Conservation (phyloP, 2,888 invertebrate species). For the Ormyrus pomaceus region DNA sequence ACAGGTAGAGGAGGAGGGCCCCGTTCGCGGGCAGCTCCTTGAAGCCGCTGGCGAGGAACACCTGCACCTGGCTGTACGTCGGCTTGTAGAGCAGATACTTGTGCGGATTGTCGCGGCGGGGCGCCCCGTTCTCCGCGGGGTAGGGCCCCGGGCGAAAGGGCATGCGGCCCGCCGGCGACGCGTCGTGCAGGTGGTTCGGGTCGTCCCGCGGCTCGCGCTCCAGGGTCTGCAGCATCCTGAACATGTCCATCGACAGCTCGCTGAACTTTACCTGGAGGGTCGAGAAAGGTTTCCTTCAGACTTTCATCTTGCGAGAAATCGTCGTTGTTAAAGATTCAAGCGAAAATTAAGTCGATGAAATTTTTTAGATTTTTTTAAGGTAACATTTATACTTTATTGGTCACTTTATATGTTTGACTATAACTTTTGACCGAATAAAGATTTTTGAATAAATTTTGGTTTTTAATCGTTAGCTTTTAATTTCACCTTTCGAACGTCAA, state of each 20-base stretch:
- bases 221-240: slow-evolving; percentile 95
- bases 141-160: slow-evolving; percentile 79
- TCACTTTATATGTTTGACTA: too few relatives aligned
- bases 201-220: slow-evolving; percentile 94
- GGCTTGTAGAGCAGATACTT: slow-evolving; percentile 98
- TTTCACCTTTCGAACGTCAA: too few relatives aligned
- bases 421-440: too few relatives aligned
- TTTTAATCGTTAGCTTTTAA: too few relatives aligned
- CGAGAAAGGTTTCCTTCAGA: neutral
- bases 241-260: slow-evolving; percentile 98
- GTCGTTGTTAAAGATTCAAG: too few relatives aligned
- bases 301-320: neutral
- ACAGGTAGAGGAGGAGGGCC: slow-evolving; percentile 93
- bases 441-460: too few relatives aligned
- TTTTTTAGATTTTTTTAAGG: too few relatives aligned
- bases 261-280: slow-evolving; percentile 92
- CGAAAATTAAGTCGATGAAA: too few relatives aligned
- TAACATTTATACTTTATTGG: too few relatives aligned
- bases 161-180: slow-evolving; percentile 83
- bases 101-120: slow-evolving; percentile 93
- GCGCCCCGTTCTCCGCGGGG: slow-evolving; percentile 84
- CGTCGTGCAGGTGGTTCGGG: slow-evolving; percentile 84
- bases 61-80: slow-evolving; percentile 93
- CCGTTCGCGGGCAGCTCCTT: slow-evolving; percentile 95
- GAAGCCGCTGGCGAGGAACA: slow-evolving; percentile 94